A percentile compares a stretch with the other conserved stretches of the same genome.
Evolutionary conservation across 2,113 vertebrate species (phyloP).

Genomic region (Nerophis lumbriciformis): DNA sequence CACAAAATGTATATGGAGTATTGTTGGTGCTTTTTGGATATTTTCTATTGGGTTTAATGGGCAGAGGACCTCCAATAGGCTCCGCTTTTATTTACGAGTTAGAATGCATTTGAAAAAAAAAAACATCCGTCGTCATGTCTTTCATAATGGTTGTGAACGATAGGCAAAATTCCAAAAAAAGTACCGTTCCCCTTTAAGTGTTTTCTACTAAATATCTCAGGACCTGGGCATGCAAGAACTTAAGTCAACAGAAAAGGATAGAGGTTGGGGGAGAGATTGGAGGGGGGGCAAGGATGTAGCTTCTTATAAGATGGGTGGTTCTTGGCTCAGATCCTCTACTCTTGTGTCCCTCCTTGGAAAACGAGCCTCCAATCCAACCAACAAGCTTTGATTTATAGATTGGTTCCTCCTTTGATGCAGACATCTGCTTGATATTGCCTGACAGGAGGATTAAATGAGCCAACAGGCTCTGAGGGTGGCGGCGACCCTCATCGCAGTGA

Average conservation of each 20-base stretch:
- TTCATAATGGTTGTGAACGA: too few relatives aligned
- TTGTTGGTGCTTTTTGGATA: too few relatives aligned
- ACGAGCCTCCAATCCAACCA: constrained; percentile 54
- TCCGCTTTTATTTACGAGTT: too few relatives aligned
- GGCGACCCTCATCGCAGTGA: constrained; percentile 52
- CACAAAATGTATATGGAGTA: too few relatives aligned
- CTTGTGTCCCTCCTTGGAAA: constrained; percentile 59
- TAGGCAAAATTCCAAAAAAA: too few relatives aligned
- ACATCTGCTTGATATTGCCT: constrained; percentile 70
- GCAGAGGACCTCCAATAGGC: too few relatives aligned
- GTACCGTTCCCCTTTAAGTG: too few relatives aligned
- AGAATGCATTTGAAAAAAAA: too few relatives aligned
- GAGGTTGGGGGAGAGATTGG: neutral
- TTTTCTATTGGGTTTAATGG: too few relatives aligned
- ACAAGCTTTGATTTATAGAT: constrained; percentile 70
- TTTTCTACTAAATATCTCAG: neutral
- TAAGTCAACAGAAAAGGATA: neutral
- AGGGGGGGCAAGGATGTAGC: constrained; percentile 47
- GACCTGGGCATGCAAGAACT: neutral
- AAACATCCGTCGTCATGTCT: too few relatives aligned
- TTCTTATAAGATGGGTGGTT: constrained; percentile 69
- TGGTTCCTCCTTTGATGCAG: constrained; percentile 67
- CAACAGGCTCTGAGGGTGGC: constrained; percentile 52
- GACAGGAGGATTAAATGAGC: constrained; percentile 62
- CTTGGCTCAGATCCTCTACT: constrained; percentile 57